Evolutionary conservation across 23 tunicate species (phyloP).

Genomic region (Diplosoma virens): DNA sequence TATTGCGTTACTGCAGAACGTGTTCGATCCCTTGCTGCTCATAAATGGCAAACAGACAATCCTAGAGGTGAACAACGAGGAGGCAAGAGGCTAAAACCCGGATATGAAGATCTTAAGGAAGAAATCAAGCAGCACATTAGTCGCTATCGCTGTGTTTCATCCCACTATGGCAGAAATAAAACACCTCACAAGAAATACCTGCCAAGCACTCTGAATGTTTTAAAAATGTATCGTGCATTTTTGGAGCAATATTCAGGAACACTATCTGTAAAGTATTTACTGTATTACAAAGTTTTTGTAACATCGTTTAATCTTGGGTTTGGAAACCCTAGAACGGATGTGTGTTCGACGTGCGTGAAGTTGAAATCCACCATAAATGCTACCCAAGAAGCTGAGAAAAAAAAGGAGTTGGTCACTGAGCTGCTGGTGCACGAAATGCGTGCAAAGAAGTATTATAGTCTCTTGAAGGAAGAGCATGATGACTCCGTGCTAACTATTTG

Average conservation of each 20-base stretch:
- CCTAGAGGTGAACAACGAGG: neutral
- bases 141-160: neutral
- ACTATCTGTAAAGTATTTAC: neutral
- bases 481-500: slow-evolving; percentile 21
- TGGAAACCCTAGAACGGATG: neutral
- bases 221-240: neutral
- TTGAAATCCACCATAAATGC: slow-evolving; percentile 6
- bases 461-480: slow-evolving; percentile 19
- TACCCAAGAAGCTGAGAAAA: neutral
- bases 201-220: neutral
- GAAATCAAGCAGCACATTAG: slow-evolving; percentile 4
- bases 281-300: neutral
- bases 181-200: neutral
- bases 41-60: neutral
- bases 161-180: neutral
- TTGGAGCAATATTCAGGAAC: neutral
- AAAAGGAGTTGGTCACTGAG: slow-evolving; percentile 18
- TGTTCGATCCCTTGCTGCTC: neutral
- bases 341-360: neutral
- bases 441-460: slow-evolving; percentile 9
- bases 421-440: slow-evolving; percentile 17
- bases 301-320: neutral
- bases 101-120: neutral
- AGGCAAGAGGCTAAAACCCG: neutral
- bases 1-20: no score